These are phyloP conservation scores for Lydus trimaculatus DNA, from an alignment of 2,888 invertebrate genomes.

Conservation along the genomic window DNA sequence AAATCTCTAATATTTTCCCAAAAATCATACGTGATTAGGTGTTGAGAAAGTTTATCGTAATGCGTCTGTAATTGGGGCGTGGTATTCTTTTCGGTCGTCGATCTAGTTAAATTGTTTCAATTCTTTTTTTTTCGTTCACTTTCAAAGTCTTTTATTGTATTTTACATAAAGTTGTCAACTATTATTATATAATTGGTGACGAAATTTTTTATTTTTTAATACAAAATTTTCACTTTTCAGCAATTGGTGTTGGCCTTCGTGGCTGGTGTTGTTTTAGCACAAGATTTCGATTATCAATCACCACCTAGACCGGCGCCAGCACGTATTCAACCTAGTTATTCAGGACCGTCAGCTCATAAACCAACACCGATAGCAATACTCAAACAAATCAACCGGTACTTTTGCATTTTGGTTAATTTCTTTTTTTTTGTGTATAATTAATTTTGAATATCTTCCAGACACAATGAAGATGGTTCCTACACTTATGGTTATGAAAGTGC, in stretches of 20 bases:
- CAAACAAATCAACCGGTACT: constrained; percentile 84
- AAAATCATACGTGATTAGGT: not conserved
- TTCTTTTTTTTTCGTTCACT: not conserved
- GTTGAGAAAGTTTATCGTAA: not conserved
- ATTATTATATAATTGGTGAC: not conserved
- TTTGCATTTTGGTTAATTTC: constrained; percentile 14
- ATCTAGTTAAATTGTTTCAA: not conserved
- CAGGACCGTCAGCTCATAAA: constrained; percentile 59
- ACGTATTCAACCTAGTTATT: constrained; percentile 58
- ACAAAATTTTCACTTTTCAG: constrained; percentile 29
- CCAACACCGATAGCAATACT: constrained; percentile 79
- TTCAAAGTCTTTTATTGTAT: not conserved
- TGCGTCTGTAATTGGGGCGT: not conserved
- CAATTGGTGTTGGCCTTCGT: constrained; percentile 54
- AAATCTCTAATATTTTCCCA: not conserved
- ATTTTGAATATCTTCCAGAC: constrained; percentile 62
- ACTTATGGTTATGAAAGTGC: constrained; percentile 90
- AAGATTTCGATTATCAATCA: constrained; percentile 63
- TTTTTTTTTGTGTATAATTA: constrained; percentile 13
- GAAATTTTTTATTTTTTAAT: not conserved
- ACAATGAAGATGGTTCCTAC: constrained; percentile 90
- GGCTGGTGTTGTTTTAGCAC: constrained; percentile 61
- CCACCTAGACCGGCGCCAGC: constrained; percentile 61
- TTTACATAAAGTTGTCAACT: not conserved
- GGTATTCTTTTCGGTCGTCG: not conserved